Base-by-base conservation (phyloP, 2,113 vertebrate genomes). In the Melozone crissalis region DNA sequence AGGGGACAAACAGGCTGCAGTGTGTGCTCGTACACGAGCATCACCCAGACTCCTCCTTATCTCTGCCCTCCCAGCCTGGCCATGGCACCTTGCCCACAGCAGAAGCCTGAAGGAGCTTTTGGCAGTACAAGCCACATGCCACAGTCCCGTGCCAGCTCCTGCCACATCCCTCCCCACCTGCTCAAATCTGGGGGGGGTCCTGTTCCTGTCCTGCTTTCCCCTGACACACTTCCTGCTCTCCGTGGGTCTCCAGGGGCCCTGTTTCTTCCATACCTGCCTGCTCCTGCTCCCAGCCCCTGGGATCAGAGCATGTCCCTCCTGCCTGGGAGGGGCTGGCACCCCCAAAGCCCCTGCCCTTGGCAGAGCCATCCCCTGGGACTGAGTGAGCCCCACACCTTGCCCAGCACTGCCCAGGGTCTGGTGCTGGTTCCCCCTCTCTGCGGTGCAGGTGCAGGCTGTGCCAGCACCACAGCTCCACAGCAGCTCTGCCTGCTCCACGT, bases 21-120 rank as follows among this genome's bases (percentile, higher is more conserved):
- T 1, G 2, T 4, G 21, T 67, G 67, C 43, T 7, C 0, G 0
- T 27, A 26, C 26, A 39, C 0, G 0, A 44, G 69, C 65, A 35
- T 62, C 16, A 4, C 65, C 23, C 61, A 44, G 51, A 43, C 14
- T 30, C 11, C 15, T 80, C 59, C 73, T 78, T 31, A 22, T 65
- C 33, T 15, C 8, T 0, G 0, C 1, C 2, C 13, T 30, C 44
- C 61, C 46, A 65, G 88, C 59, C 44, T 4, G 4, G n/a, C 37
- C 5, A 7, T 13, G 11, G 59, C 39, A 59, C 10, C 2, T 26
- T 12, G 11, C 22, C 73, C 20, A 2, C 5, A 24, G 46, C 39
- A 59, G 67, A 51, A 79, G 28, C 43, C 67, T 33, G 15, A 63
- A 49, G 33, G 37, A 77, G 21, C 20, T 2, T 5, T 15, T 10